Evolutionary conservation across 1,140 invertebrate genomes (phyloP).

Genomic region (Arion vulgaris): DNA sequence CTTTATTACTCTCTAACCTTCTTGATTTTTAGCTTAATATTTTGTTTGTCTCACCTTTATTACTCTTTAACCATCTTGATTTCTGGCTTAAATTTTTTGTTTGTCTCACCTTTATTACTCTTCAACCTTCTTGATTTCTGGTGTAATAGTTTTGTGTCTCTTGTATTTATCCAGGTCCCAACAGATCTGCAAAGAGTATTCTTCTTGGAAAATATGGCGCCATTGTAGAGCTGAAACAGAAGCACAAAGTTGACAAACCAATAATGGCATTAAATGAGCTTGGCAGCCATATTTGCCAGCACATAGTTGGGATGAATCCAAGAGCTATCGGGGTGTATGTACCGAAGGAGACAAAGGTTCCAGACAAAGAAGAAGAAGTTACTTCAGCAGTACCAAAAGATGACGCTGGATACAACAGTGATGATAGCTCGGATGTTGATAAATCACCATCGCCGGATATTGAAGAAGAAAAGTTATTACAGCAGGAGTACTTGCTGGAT

Average conservation of each 20-base stretch:
- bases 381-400: slow-evolving; percentile 76
- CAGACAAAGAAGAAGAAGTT: slow-evolving; percentile 71
- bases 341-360: slow-evolving; percentile 70
- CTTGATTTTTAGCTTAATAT: too few species aligned
- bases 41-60: too few species aligned
- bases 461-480: slow-evolving; percentile 79
- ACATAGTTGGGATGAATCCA: slow-evolving; percentile 92
- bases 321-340: slow-evolving; percentile 79
- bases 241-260: slow-evolving; percentile 18
- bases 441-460: background rate
- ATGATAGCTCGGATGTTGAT: background rate
- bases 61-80: too few species aligned
- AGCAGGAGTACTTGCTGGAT: slow-evolving; percentile 91
- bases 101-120: too few species aligned
- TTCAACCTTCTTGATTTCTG: too few species aligned
- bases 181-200: slow-evolving; percentile 39
- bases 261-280: slow-evolving; percentile 74
- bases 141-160: background rate
- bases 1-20: too few species aligned
- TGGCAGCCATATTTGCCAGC: slow-evolving; percentile 86
- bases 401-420: slow-evolving; percentile 9
- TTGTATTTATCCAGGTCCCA: slow-evolving; percentile 43
- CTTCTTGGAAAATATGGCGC: slow-evolving; percentile 85
- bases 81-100: too few species aligned
- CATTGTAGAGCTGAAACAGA: slow-evolving; percentile 23